phyloP scores from a whole-genome alignment of 2,113 vertebrate genomes.

The Gila orcuttii region DNA sequence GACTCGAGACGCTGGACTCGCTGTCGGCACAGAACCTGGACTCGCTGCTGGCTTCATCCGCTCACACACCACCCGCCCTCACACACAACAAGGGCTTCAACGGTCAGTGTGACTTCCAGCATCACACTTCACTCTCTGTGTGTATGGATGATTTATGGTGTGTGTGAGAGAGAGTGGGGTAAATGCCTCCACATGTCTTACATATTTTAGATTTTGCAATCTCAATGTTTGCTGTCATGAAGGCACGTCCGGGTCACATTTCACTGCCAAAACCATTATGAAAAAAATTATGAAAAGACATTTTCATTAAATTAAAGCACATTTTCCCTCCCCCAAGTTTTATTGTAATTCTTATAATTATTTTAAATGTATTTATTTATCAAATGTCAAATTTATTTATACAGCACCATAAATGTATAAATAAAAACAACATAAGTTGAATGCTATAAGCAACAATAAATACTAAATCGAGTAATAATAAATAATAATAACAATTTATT shows the following conservation, averaged over 20 bases:
- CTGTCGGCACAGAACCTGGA: conserved; percentile 73
- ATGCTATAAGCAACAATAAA: no score
- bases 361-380: no score
- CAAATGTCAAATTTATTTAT: not conserved
- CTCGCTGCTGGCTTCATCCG: conserved; percentile 63
- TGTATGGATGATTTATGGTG: not conserved
- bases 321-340: not conserved
- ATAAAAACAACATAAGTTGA: no score
- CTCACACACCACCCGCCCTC: conserved; percentile 60
- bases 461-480: not conserved
- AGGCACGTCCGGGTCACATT: not conserved
- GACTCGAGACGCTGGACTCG: conserved; percentile 12
- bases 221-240: not conserved
- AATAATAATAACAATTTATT: not conserved
- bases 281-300: not conserved
- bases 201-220: conserved; percentile 17
- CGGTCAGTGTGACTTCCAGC: conserved; percentile 43
- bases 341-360: not conserved
- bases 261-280: no score
- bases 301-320: not conserved
- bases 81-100: conserved; percentile 77
- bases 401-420: not conserved
- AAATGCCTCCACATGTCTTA: conserved; percentile 9
- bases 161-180: not conserved
- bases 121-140: not conserved